phyloP scores from a whole-genome alignment of 2,113 vertebrate species.

The Pseudopipra pipra region DNA sequence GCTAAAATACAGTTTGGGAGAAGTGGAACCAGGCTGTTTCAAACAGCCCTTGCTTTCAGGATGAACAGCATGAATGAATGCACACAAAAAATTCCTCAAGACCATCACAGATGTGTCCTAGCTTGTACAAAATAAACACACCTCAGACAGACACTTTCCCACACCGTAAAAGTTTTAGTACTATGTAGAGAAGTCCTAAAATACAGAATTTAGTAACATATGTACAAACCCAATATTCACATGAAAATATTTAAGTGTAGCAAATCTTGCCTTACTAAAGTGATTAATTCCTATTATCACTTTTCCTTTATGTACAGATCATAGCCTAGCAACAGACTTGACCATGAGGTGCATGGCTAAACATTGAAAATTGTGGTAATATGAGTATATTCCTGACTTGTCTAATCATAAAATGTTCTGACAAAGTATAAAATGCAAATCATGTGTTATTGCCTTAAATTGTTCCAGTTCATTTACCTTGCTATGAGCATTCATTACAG shows the following conservation, averaged over 20 bases:
- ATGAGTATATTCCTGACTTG: background rate
- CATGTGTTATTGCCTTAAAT: conserved; percentile 66
- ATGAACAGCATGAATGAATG: background rate
- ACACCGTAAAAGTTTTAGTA: background rate
- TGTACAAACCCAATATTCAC: background rate
- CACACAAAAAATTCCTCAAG: background rate
- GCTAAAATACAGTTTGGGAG: background rate
- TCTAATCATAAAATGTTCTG: conserved; percentile 70
- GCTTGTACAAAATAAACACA: background rate
- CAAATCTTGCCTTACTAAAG: background rate
- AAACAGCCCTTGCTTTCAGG: background rate
- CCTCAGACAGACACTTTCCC: background rate
- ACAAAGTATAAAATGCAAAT: conserved; percentile 74
- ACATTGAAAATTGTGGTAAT: background rate
- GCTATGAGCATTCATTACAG: conserved; percentile 71
- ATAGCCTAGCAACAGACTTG: background rate
- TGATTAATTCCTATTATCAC: background rate
- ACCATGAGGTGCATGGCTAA: background rate
- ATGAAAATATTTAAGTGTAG: background rate
- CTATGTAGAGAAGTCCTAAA: background rate
- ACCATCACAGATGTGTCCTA: background rate
- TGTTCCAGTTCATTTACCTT: conserved; percentile 74
- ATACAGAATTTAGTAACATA: background rate
- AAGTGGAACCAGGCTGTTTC: background rate
- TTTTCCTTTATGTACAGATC: background rate